These are phyloP conservation scores for Coleophora deauratella DNA, from an alignment of 2,888 invertebrate genomes.

Conservation along the genomic window DNA sequence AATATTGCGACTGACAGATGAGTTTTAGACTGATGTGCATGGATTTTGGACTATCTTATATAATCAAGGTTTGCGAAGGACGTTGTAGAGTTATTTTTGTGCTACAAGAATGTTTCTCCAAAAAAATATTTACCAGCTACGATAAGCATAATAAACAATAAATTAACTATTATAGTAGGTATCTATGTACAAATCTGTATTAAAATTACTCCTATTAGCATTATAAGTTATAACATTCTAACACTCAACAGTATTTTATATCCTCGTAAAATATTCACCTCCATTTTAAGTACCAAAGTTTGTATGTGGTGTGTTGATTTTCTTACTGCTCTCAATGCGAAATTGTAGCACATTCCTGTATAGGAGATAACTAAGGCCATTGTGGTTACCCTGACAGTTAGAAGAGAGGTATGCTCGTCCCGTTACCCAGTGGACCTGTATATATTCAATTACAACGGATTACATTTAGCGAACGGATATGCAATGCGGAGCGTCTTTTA, in stretches of 20 bases:
- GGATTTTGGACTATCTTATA: no score
- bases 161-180: no score
- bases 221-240: no score
- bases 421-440: constrained; percentile 8
- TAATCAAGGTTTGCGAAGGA: neutral
- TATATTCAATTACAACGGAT: constrained; percentile 16
- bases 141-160: no score
- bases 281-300: neutral
- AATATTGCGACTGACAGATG: neutral
- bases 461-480: constrained; percentile 4
- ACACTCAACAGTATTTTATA: no score
- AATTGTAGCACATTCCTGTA: neutral
- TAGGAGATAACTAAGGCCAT: constrained; percentile 16
- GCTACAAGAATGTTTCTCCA: no score
- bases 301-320: neutral
- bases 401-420: constrained; percentile 15
- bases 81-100: no score
- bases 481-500: no score
- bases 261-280: constrained; percentile 13
- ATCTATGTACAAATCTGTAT: no score
- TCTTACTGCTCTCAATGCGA: no score
- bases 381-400: constrained; percentile 24
- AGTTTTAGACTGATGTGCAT: neutral
- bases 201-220: no score
- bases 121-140: no score